phyloP scores from a whole-genome alignment of 2,113 vertebrate species.

The Xenus cinereus region DNA sequence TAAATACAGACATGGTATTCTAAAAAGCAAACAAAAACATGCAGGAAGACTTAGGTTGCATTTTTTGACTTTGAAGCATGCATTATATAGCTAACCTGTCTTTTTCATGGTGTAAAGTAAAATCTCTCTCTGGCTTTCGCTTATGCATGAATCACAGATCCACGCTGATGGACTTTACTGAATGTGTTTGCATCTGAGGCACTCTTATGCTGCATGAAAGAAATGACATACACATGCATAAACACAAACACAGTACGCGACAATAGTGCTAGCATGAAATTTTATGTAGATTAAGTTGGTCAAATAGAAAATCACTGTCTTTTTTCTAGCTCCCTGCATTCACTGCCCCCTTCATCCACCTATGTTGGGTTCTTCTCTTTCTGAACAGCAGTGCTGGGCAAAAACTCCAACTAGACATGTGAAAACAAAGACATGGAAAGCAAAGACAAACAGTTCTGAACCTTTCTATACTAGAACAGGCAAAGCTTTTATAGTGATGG shows the following conservation, averaged over 20 bases:
- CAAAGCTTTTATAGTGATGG: conserved; percentile 29
- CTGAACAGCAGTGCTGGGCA: conserved; percentile 21
- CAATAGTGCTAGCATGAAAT: neutral
- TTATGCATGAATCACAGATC: conserved; percentile 31
- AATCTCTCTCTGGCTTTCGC: conserved; percentile 18
- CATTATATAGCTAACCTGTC: neutral
- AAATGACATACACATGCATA: neutral
- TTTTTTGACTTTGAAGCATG: conserved; percentile 6
- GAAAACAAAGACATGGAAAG: conserved; percentile 68
- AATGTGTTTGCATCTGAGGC: conserved; percentile 43
- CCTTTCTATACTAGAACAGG: neutral
- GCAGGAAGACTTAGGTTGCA: neutral
- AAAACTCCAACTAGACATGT: conserved; percentile 58
- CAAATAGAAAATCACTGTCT: neutral
- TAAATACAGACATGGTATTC: neutral
- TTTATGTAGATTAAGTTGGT: neutral
- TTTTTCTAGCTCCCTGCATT: neutral
- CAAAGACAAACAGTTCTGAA: conserved; percentile 47
- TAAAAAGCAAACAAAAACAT: neutral
- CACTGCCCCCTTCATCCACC: neutral
- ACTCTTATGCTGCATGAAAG: neutral
- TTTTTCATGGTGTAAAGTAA: conserved; percentile 6
- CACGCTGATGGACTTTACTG: conserved; percentile 50
- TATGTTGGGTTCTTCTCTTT: neutral
- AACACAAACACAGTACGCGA: neutral